phyloP scores from a whole-genome alignment of 2,888 invertebrate genomes.

The Trichogramma dendrolimi region DNA sequence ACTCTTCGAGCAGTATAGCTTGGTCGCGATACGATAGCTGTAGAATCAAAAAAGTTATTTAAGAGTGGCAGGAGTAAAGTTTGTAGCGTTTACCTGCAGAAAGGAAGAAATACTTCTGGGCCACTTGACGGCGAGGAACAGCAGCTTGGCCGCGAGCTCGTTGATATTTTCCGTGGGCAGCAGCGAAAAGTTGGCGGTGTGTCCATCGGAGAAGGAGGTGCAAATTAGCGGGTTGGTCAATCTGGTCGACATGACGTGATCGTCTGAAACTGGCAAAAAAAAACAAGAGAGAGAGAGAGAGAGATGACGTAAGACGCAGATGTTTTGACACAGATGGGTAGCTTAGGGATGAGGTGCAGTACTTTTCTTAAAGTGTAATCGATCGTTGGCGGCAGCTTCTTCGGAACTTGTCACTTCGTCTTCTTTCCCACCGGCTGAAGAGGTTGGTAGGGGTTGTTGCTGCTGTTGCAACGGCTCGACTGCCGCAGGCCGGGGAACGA shows the following conservation, averaged over 20 bases:
- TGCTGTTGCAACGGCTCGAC: background rate
- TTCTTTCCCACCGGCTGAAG: slow-evolving; percentile 59
- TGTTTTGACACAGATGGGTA: background rate
- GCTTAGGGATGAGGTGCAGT: background rate
- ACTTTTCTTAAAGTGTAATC: slow-evolving; percentile 21
- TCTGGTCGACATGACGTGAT: slow-evolving; percentile 30
- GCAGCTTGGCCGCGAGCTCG: slow-evolving; percentile 70
- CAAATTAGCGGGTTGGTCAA: slow-evolving; percentile 45
- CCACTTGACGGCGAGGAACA: slow-evolving; percentile 78
- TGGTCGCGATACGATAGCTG: slow-evolving; percentile 70
- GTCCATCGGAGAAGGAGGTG: slow-evolving; percentile 48
- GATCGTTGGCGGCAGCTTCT: slow-evolving; percentile 54
- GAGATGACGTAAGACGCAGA: background rate
- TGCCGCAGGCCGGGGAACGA: slow-evolving; percentile 48
- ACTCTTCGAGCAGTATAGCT: slow-evolving; percentile 67
- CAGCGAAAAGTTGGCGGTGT: slow-evolving; percentile 53
- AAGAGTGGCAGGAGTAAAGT: background rate
- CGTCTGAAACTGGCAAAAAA: slow-evolving; percentile 29
- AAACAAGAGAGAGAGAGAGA: no score
- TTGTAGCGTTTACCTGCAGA: slow-evolving; percentile 56
- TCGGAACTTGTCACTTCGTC: slow-evolving; percentile 76
- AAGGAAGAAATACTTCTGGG: slow-evolving; percentile 73
- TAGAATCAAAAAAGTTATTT: slow-evolving; percentile 26
- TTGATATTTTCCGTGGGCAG: slow-evolving; percentile 61
- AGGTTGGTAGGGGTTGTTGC: slow-evolving; percentile 39